Percentiles rank a stretch among this genome's conserved stretches.
Evolutionary conservation across 2,113 vertebrate species (phyloP).

Genomic region (Cynopterus brachyotis): DNA sequence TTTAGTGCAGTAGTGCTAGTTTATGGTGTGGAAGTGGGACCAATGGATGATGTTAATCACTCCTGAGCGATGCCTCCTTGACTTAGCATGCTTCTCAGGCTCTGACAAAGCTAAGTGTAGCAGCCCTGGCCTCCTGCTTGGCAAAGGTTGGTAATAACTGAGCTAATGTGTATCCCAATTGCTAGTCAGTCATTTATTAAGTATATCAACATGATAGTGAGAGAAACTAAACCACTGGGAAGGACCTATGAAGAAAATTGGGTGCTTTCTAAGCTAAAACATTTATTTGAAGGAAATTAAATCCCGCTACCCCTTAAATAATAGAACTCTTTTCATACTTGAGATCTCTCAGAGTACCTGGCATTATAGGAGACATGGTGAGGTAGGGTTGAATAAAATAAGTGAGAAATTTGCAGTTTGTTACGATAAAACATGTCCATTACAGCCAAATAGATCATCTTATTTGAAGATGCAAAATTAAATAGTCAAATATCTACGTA

Average conservation of each 20-base stretch:
- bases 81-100: accelerated
- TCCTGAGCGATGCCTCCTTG: accelerated
- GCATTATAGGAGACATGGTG: not conserved
- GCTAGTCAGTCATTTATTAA: not conserved
- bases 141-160: not conserved
- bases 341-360: not conserved
- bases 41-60: not conserved
- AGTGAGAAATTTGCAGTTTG: not conserved
- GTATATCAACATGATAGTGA: not conserved
- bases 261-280: not conserved
- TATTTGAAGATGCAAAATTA: not conserved
- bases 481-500: not conserved
- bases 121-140: not conserved
- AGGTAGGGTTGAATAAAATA: not conserved
- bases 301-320: not conserved
- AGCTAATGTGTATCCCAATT: not conserved
- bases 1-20: accelerated
- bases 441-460: not conserved
- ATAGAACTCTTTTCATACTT: not conserved
- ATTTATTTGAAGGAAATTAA: conserved; percentile 23
- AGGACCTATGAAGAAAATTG: not conserved
- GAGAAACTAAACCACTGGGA: not conserved
- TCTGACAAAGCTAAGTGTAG: not conserved
- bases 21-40: not conserved
- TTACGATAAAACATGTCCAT: not conserved